Base-by-base conservation (phyloP, 1,140 invertebrate species). In the Zophobas atratus region DNA sequence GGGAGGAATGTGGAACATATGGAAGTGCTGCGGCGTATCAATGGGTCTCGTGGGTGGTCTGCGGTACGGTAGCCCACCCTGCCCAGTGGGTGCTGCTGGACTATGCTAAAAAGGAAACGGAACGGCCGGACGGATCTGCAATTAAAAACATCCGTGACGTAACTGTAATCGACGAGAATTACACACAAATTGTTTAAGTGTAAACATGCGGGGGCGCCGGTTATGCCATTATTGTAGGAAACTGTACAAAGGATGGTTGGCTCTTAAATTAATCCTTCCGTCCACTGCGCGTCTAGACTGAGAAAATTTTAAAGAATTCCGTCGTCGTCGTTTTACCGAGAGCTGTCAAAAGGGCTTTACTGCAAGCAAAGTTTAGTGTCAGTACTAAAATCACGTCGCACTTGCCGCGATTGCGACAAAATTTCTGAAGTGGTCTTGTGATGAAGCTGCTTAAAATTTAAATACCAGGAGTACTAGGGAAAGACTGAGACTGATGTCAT, bases 141-240 rank as follows among this genome's bases (percentile, higher is more conserved):
- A 67, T 67, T 67, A 67, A 67, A 67, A 67, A 67, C 60, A 67
- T 46, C 39, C 60, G 60, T 67, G 60, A 67, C 60, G 60, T 67
- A 67, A 67, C 60, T 39, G 60, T 67, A 67, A 67, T 67, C 60
- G 60, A 67, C 38, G 60, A 5, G 60, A 67, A 67, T 67, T 67
- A 67, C 60, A 67, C 60, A 67, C 39, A n/a, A 67, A 67, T 67
- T 67, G 60, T 67, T 67, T 20, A 67, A 67, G 33, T 67, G 60
- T 67, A 67, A 67, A 67, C 60, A 67, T 67, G 60, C 60, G 60
- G 60, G 60, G 60, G 60, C 60, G 60, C 60, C 60, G 39, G 6
- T 43, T 32, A 48, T 67, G 8, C 56, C 56, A 36, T 60, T 36
- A 60, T 60, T 60, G 60, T 46, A 67, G 60, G 60, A 67, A 46